A percentile compares a stretch with the other conserved stretches of the same genome.
These are phyloP conservation scores for Pterocles burchelli DNA, from an alignment of 2,113 vertebrate species.

Conservation along the genomic window DNA sequence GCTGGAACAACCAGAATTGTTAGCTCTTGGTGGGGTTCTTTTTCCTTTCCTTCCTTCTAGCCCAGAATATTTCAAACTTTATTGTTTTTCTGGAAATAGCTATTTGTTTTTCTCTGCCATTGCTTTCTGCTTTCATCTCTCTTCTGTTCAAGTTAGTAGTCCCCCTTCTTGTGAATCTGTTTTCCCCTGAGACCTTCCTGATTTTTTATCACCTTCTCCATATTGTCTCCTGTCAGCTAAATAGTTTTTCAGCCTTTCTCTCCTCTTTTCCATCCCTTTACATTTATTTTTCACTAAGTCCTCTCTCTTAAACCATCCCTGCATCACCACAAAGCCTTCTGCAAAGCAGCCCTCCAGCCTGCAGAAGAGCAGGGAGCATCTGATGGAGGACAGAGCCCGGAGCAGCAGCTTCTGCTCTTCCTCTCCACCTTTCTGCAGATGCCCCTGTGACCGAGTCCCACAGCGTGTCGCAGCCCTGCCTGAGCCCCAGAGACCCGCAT, in stretches of 20 bases:
- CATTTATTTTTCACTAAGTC: background rate
- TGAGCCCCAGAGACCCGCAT: rapidly evolving
- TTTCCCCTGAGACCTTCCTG: conserved; percentile 24
- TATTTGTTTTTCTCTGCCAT: conserved; percentile 17
- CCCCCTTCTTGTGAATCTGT: background rate
- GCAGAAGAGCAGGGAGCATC: background rate
- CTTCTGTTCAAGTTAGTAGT: background rate
- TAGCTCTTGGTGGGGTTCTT: background rate
- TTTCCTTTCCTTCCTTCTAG: background rate
- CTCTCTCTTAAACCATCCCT: background rate
- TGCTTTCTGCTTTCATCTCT: conserved; percentile 15
- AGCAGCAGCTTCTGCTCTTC: background rate
- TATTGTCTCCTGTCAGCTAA: background rate
- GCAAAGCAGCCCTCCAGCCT: background rate
- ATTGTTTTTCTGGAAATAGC: conserved; percentile 15
- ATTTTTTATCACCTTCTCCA: conserved; percentile 5
- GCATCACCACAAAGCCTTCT: background rate
- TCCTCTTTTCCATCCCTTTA: background rate
- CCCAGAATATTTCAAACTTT: background rate
- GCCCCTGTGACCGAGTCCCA: background rate
- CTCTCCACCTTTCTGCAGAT: background rate
- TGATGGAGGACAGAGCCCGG: background rate
- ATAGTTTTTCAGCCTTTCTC: background rate
- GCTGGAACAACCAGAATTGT: background rate
- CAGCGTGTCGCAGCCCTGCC: rapidly evolving